Percentiles rank a stretch among this genome's conserved stretches.
Evolutionary conservation across 2,888 invertebrate species (phyloP).

Genomic region (Lapara coniferarum): DNA sequence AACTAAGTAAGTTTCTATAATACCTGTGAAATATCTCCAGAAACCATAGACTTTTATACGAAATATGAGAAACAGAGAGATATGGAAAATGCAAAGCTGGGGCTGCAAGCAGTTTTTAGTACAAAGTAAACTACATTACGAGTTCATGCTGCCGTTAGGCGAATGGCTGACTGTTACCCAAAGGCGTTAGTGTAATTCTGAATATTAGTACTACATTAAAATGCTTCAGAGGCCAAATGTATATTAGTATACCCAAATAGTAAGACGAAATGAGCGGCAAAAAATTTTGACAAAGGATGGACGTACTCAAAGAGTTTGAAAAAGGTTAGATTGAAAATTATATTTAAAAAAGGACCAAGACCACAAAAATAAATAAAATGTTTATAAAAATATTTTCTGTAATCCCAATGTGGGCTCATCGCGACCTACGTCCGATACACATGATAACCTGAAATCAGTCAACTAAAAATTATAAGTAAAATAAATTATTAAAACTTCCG

Average conservation of each 20-base stretch:
- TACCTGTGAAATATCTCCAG: slow-evolving; percentile 14
- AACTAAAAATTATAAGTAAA: slow-evolving; percentile 21
- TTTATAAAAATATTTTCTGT: slow-evolving; percentile 3
- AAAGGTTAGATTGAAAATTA: slow-evolving; percentile 19
- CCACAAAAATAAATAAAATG: not conserved
- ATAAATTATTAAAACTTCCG: not conserved
- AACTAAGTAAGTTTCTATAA: slow-evolving; percentile 11
- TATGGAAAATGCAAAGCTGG: slow-evolving; percentile 19
- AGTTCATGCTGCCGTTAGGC: slow-evolving; percentile 18
- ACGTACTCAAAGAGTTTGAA: slow-evolving; percentile 13
- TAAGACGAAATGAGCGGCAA: slow-evolving; percentile 20
- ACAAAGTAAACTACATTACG: slow-evolving; percentile 14
- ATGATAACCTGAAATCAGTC: slow-evolving; percentile 23
- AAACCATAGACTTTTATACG: not conserved
- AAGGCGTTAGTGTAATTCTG: slow-evolving; percentile 18
- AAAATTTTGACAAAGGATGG: slow-evolving; percentile 20
- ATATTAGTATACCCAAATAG: slow-evolving; percentile 12
- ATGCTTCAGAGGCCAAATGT: slow-evolving; percentile 14
- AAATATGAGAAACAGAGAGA: slow-evolving; percentile 19
- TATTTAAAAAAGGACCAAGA: slow-evolving; percentile 10
- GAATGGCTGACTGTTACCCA: slow-evolving; percentile 20
- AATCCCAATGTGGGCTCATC: slow-evolving; percentile 18
- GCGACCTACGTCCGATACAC: slow-evolving; percentile 19
- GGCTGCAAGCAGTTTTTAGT: slow-evolving; percentile 20
- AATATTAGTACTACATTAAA: slow-evolving; percentile 11